Percentiles rank a stretch among this genome's conserved stretches.
phyloP scores from a whole-genome alignment of 1,140 invertebrate species.

The Radopholus similis region DNA sequence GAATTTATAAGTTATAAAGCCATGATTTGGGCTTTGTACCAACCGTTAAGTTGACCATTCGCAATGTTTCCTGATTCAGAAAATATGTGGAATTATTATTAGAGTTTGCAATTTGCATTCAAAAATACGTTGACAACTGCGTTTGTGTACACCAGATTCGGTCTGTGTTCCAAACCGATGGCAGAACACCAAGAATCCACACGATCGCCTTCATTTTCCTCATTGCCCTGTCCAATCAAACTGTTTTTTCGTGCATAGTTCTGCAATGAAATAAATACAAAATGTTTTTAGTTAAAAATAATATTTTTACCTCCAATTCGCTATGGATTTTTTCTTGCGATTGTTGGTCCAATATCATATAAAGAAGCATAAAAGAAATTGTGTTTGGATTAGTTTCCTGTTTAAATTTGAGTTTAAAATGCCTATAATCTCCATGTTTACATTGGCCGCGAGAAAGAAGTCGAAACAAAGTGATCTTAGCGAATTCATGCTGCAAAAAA shows the following conservation, averaged over 20 bases:
- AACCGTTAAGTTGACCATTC: constrained; percentile 12
- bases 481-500: not conserved
- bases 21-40: too few species aligned
- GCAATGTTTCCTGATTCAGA: constrained; percentile 3
- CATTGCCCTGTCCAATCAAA: not conserved
- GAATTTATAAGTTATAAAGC: too few species aligned
- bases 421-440: not conserved
- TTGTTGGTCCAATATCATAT: constrained; percentile 15
- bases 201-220: not conserved
- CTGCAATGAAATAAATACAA: not conserved
- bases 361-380: constrained; percentile 8
- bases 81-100: not conserved
- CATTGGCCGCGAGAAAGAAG: constrained; percentile 14
- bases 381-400: constrained; percentile 13
- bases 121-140: constrained; percentile 11
- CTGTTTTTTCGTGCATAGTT: not conserved
- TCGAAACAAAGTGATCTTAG: constrained; percentile 11
- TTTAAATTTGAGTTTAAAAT: not conserved
- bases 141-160: constrained; percentile 13
- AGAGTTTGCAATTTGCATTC: not conserved
- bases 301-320: constrained; percentile 16
- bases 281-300: not conserved
- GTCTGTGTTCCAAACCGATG: constrained; percentile 7
- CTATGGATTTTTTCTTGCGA: constrained; percentile 1
- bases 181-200: constrained; percentile 4